Evolutionary conservation across 2,888 invertebrate species (phyloP).

Genomic region (Brassicogethes aeneus): DNA sequence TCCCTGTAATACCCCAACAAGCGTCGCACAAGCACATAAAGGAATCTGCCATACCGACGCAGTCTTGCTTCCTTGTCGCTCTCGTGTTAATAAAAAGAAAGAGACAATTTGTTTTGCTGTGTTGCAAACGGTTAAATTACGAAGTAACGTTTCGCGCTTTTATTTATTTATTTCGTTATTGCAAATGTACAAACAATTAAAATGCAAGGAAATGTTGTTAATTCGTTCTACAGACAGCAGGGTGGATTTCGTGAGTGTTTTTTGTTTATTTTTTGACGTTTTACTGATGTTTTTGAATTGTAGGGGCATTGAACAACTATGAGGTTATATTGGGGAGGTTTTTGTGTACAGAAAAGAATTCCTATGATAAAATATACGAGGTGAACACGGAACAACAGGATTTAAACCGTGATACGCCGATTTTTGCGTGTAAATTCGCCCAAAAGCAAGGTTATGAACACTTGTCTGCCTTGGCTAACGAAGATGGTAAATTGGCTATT

Average conservation of each 20-base stretch:
- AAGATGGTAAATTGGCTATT: constrained; percentile 67
- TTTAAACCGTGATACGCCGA: constrained; percentile 57
- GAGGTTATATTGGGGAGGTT: constrained; percentile 40
- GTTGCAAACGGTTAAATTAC: no score
- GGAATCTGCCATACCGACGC: no score
- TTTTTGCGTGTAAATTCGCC: constrained; percentile 74
- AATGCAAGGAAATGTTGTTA: constrained; percentile 16
- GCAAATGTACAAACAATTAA: no score
- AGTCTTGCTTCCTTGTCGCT: no score
- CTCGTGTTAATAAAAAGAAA: no score
- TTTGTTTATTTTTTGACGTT: not conserved
- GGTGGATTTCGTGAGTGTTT: constrained; percentile 19
- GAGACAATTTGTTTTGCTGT: no score
- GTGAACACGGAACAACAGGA: no score
- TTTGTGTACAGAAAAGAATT: constrained; percentile 53
- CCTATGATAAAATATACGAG: constrained; percentile 53
- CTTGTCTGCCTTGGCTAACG: constrained; percentile 73
- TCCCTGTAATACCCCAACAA: no score
- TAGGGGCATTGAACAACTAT: not conserved
- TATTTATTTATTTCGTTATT: no score
- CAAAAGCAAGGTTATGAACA: constrained; percentile 48
- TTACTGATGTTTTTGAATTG: constrained; percentile 1
- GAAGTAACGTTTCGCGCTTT: no score
- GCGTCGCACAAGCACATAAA: no score
- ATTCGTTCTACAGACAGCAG: constrained; percentile 16